Evolutionary conservation across 2,888 invertebrate genomes (phyloP), one percentile per base, ranked within the genome.

Genomic region (Petrolisthes cinctipes): DNA sequence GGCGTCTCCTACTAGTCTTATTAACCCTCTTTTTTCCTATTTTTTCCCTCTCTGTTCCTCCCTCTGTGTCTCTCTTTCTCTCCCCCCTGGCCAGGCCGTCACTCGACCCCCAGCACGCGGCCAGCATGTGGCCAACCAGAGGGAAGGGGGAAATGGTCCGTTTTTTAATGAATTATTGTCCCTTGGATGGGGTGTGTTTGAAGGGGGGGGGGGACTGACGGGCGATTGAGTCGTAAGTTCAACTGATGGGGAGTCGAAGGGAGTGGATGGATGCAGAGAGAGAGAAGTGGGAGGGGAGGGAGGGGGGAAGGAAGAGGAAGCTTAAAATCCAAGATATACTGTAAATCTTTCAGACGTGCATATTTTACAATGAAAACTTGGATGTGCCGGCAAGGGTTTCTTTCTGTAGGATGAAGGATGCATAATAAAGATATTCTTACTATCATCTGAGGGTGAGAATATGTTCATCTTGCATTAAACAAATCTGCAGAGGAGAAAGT

Each of bases 151-250:
- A 83, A 83, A 83, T 82, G 56, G 82, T n/a, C 79, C 61, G 76
- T 57, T 83, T 86, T 86, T 86, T 86, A 86, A 86, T 86, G 83
- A 86, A 86, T 86, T 78, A 86, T 83, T 86, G 86, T 86, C 78
- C 86, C 76, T 83, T 79, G 23, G 61, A 79, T 78, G 86, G 68
- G 82, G 57, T 76, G 83, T 76, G 78, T 83, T 53, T 86, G 78
- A 86, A 79, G 86, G 82, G 61, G 86, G 81, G 53, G 54, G 86
- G 82, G 83, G 54, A 53, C 9, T 68, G 76, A 75, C 68, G 86
- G 81, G 53, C 75, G 86, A 86, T 82, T 86, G 86, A 86, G 81
- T 79, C 75, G 75, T 82, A 71, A 76, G 86, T 37, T 56, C 56
- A 20, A 71, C 54, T 54, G 54, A n/a, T 56, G 81, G 51, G 80